Conservation (phyloP, 1,140 invertebrate genomes). For the Calliopsis andreniformis region DNA sequence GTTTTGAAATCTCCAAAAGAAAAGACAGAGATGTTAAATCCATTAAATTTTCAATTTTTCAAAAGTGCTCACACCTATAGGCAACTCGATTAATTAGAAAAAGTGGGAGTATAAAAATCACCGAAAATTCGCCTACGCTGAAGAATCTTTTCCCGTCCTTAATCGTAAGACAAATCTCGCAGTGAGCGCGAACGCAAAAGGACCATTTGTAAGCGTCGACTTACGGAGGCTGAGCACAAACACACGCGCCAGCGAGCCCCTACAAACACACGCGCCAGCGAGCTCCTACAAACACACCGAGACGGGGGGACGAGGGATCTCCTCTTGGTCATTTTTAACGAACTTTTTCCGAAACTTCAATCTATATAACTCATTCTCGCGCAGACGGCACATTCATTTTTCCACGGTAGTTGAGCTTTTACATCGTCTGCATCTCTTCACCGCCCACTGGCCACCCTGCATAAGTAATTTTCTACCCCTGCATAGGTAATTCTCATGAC, state of each 20-base stretch:
- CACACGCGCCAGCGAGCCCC: too few relatives aligned
- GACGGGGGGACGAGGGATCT: not conserved
- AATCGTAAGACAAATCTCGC: conserved; percentile 31
- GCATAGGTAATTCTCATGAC: conserved; percentile 65
- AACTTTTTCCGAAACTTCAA: conserved; percentile 60
- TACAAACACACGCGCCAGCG: not conserved
- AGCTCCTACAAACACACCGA: not conserved
- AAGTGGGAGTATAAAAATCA: not conserved
- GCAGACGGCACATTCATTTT: conserved; percentile 66
- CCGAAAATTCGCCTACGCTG: not conserved
- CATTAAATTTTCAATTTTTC: too few relatives aligned
- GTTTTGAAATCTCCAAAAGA: too few relatives aligned
- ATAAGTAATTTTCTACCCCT: conserved; percentile 63
- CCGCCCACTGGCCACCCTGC: conserved; percentile 53
- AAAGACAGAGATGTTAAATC: too few relatives aligned
- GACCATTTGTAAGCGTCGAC: conserved; percentile 44
- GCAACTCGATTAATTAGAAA: not conserved
- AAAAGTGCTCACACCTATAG: too few relatives aligned
- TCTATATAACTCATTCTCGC: conserved; percentile 52
- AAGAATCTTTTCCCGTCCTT: conserved; percentile 21
- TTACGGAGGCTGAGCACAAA: conserved; percentile 4
- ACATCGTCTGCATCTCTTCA: conserved; percentile 61
- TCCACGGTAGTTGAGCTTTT: conserved; percentile 67
- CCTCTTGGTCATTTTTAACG: conserved; percentile 54
- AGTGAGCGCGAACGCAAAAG: conserved; percentile 18